Percentiles rank a stretch among this genome's conserved stretches.
These are phyloP conservation scores for Zapornia atra DNA, from an alignment of 2,113 vertebrate genomes.

Conservation along the genomic window DNA sequence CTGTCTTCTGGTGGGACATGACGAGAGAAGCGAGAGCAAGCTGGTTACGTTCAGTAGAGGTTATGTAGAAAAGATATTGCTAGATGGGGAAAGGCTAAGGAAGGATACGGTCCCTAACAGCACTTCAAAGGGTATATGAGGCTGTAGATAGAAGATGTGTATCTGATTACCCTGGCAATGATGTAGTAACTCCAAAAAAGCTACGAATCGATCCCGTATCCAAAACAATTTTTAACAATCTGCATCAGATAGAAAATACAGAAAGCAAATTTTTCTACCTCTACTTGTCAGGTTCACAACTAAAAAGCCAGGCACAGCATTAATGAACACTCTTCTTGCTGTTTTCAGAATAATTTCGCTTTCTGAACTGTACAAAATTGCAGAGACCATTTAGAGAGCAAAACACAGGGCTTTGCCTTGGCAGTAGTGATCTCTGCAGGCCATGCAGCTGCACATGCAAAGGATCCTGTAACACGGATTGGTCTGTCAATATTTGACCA, in stretches of 20 bases:
- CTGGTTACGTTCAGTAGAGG: neutral
- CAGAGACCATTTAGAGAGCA: neutral
- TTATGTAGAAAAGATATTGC: neutral
- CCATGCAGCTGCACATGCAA: neutral
- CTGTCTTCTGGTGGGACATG: neutral
- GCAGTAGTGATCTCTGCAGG: neutral
- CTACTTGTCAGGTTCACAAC: neutral
- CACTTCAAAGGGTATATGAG: neutral
- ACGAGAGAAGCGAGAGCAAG: neutral
- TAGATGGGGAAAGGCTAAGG: neutral
- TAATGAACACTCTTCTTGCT: neutral
- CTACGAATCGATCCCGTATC: neutral
- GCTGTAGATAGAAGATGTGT: neutral
- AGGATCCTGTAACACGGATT: neutral
- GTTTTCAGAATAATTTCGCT: neutral
- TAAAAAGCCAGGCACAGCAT: neutral
- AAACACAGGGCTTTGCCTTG: neutral
- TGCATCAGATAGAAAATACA: neutral
- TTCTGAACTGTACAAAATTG: neutral
- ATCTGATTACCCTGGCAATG: neutral
- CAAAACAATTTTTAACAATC: neutral
- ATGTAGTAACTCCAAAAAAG: neutral
- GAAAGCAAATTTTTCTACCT: neutral
- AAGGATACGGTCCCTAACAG: neutral
- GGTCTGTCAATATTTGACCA: constrained; percentile 22